Base-by-base conservation (phyloP, 2,888 invertebrate genomes). In the Caenorhabditis angaria region DNA sequence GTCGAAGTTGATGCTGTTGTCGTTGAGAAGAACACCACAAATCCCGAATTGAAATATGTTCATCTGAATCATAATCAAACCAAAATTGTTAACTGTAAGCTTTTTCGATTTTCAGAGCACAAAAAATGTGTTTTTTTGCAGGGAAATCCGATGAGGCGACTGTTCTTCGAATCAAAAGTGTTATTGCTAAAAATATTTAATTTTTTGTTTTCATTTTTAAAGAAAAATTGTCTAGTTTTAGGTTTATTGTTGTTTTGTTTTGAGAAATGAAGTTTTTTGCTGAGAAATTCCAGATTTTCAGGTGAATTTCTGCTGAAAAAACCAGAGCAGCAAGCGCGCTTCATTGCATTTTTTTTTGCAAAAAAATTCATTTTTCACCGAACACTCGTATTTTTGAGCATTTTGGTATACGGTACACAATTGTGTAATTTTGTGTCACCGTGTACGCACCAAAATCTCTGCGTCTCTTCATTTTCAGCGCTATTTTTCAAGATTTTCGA, bases 1-100 rank as follows among this genome's bases (percentile, higher is more conserved):
- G 89, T 88, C 0, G 77, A 81, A 20, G 88, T 90, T 2, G 88
- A 88, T 64, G 90, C 89, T 2, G 88, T 89, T 14, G 89, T 90
- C 4, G 88, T 90, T 35, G 90, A 90, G 78, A 89, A 89, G 80
- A 83, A 79, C 20, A 79, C 80, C 12, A 83, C 82, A 56, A 77
- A 72, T 8, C 86, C 86, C 22, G 83, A 85, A 61, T 65, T 83
- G 27, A 48, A 80, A 28, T 85, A 86, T 65, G 55, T 68, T 25
- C 81, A 79, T 66, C 67, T 76, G 51, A 77, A 81, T 67, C 84
- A 83, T 62, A 70, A 83, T 48, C 77, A 81, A 58, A 76, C 80
- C 6, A 75, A 76, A 25, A 69, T 75, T 54, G 57, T 82, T 10
- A 60, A 78, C 22, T 85, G 84, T 84, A 10, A 65, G 81, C 8